These are phyloP conservation scores for Noctilio leporinus DNA, from an alignment of 2,113 vertebrate species.

Conservation along the genomic window DNA sequence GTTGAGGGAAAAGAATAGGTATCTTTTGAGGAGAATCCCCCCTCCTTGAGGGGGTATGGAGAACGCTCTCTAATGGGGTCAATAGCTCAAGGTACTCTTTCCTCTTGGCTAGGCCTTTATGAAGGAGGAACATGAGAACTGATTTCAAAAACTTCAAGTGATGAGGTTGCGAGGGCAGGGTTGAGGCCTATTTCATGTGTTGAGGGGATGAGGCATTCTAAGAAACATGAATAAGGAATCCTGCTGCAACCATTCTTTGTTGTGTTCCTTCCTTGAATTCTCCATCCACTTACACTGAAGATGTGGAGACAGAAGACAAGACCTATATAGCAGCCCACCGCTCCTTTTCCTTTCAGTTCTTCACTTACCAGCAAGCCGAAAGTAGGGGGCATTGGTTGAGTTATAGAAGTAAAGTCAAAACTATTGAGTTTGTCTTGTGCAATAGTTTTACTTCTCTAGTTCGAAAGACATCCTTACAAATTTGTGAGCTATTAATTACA, in stretches of 20 bases:
- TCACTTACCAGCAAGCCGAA: neutral
- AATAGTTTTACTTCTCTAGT: neutral
- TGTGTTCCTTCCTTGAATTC: neutral
- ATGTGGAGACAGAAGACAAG: neutral
- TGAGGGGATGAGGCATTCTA: neutral
- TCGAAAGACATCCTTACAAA: neutral
- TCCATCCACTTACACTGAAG: neutral
- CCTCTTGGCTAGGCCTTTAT: neutral
- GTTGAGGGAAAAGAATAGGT: neutral
- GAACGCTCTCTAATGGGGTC: neutral
- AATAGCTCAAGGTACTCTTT: neutral
- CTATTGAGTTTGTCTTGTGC: neutral
- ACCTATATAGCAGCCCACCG: neutral
- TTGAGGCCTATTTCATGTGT: neutral
- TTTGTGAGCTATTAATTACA: neutral
- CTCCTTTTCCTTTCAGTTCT: neutral
- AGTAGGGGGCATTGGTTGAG: neutral
- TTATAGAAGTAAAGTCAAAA: neutral
- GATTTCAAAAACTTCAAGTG: neutral
- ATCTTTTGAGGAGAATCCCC: neutral
- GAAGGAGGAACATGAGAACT: neutral
- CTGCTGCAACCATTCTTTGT: neutral
- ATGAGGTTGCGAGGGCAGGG: neutral
- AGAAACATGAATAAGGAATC: neutral
- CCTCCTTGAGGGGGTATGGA: neutral